These are phyloP conservation scores for Mus musculus DNA, from an alignment of 2,113 vertebrate species.

Conservation along the genomic window GRCm39 chr10:20353501-20354000, in stretches of 20 bases:
- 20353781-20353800: constrained; percentile 7
- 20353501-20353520: neutral
- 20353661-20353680: neutral
- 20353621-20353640: neutral
- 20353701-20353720: neutral
- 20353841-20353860: constrained; percentile 24
- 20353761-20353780: constrained; percentile 1
- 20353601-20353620: constrained; percentile 24
- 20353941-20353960: neutral
- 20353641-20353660: neutral
- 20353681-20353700: neutral
- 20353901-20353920: neutral
- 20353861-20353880: neutral
- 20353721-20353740: neutral
- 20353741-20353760: constrained; percentile 4
- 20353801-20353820: neutral
- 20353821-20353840: neutral
- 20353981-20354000: neutral
- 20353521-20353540: neutral
- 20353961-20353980: neutral
- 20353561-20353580: neutral
- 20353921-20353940: neutral
- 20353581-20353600: neutral
- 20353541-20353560: neutral
- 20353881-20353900: neutral